Base-by-base conservation (phyloP, 2,888 invertebrate species). In the Nymphalis urticae region DNA sequence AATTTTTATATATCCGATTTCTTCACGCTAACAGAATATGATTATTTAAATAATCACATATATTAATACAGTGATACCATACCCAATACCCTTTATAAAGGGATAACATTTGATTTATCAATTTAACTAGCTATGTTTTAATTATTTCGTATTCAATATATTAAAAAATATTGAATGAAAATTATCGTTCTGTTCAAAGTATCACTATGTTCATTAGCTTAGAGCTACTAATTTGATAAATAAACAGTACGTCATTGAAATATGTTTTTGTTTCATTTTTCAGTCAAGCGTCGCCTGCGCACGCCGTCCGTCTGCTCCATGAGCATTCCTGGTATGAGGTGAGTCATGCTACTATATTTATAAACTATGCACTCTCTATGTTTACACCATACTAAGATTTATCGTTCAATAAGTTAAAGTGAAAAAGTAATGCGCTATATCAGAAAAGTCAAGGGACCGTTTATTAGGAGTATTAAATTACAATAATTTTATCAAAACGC, bases 1-100 rank as follows among this genome's bases (percentile, higher is more conserved):
- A 84, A 91, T 92, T 88, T 90, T 90, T 90, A 92, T 92, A 80
- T 88, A 88, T 92, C 92, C 91, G 88, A 90, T 89, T 82, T 80
- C 74, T 82, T 82, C 79, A 83, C 85, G 80, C 81, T 72, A 67
- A 75, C 76, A 72, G 84, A 79, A 85, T 81, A 82, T 81, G 72
- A 83, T 82, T 69, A 64, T 66, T 65, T 32, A 56, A 59, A 58
- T 59, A 64, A 62, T 67, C 36, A n/a, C 24, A 36, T 62, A 50
- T 48, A 48, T 50, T 19, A 42, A n/a, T 48, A n/a, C 19, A 50
- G n/a, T 21, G n/a, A n/a, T n/a, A n/a, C n/a, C n/a, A n/a, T n/a
- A n/a, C n/a, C n/a, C n/a, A n/a, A n/a, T n/a, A n/a, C n/a, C n/a
- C 16, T 66, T 56, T 36, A 36, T 3, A 58, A 42, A 8, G 5